Evolutionary conservation across 2,113 vertebrate species (phyloP), one percentile per base, ranked within the genome.

Genomic region (Eublepharis macularius): DNA sequence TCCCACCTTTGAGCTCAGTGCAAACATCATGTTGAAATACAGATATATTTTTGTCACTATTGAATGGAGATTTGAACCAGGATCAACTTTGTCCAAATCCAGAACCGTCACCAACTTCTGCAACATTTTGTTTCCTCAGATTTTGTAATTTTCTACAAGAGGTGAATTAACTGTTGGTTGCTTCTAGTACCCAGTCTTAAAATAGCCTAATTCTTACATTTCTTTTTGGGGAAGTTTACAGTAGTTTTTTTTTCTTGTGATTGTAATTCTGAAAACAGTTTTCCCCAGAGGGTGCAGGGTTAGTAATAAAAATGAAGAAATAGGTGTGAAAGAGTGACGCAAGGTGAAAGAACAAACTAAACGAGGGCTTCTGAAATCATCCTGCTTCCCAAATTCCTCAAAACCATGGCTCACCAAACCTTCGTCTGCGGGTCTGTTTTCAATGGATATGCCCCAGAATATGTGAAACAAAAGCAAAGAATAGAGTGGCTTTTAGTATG

Each of bases 201-300:
- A 82, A 82, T 65, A 86, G 76, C n/a, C n/a, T 73, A 1, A 43
- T 47, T 76, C 32, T 87, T 87, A 69, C 54, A 19, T 66, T 89
- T 88, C 7, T 80, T 36, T 88, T 90, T 88, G 84, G 85, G 83
- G 87, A 93, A 87, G 77, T 90, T 81, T 21, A 83, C 76, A 60
- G 57, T 24, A 60, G 57, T 17, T 17, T 6, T 19, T 92, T 90
- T 81, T 80, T 26, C 24, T 45, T 81, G 79, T 66, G 5, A 75
- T 68, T 26, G 88, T 76, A 86, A 76, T 88, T 88, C 1, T 51
- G 0, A 81, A 92, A 84, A 89, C 80, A 9, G 57, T 74, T 17
- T 69, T 45, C 80, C 68, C 87, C 68, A 14, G 72, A 17, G 80
- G 77, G 81, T 83, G 16, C 57, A 32, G 24, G 4, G 0, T 80